Conservation (phyloP, 2,113 vertebrate species). For the Rhagologus leucostigma region DNA sequence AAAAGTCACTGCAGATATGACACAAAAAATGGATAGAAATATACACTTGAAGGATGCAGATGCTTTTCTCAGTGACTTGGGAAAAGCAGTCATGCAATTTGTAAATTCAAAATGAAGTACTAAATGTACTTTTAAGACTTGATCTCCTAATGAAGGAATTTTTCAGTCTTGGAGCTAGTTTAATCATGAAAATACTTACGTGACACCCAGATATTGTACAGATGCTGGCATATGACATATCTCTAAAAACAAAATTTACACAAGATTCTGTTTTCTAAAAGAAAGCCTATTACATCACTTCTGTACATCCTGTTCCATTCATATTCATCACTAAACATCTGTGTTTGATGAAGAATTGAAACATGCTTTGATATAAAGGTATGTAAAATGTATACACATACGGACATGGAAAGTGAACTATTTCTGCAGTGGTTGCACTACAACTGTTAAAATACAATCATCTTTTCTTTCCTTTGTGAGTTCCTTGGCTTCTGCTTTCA, state of each 20-base stretch:
- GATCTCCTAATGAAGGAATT: background rate
- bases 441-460: background rate
- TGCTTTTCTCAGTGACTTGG: background rate
- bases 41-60: rapidly evolving
- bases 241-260: background rate
- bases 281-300: background rate
- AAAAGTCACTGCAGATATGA: background rate
- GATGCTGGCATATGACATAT: background rate
- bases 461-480: background rate
- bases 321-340: background rate
- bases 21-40: background rate
- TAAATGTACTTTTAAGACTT: background rate
- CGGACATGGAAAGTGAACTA: background rate
- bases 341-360: background rate
- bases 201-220: background rate
- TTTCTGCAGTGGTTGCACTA: background rate
- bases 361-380: background rate
- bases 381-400: background rate
- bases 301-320: background rate
- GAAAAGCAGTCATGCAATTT: background rate
- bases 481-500: background rate
- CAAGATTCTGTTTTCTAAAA: background rate
- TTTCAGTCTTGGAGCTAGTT: background rate
- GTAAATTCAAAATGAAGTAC: background rate
- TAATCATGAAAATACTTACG: background rate